A percentile compares a stretch with the other conserved stretches of the same genome.
phyloP scores from a whole-genome alignment of 2,888 invertebrate genomes.

The Macrosoma leucophasiata region DNA sequence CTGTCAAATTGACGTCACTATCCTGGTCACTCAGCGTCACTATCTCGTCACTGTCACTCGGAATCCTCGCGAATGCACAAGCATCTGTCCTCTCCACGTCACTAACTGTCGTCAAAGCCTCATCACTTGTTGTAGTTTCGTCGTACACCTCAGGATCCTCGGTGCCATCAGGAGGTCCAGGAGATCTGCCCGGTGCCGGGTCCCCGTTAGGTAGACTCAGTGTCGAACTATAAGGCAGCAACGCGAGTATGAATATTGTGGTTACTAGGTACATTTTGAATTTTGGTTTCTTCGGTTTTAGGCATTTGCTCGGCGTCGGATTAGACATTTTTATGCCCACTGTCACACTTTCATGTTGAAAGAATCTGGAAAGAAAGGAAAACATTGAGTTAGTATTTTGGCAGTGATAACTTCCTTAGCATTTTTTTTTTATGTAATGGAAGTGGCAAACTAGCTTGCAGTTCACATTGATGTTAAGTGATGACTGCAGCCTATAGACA shows the following conservation, averaged over 20 bases:
- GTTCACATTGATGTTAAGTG: no score
- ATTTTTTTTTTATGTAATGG: no score
- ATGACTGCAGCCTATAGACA: no score
- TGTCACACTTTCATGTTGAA: no score
- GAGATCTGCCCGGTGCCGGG: conserved; percentile 80
- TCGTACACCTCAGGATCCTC: conserved; percentile 38
- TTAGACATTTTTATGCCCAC: no score
- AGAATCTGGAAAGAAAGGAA: no score
- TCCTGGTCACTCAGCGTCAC: conserved; percentile 56
- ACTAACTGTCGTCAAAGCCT: conserved; percentile 37
- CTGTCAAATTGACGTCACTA: conserved; percentile 67
- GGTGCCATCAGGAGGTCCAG: conserved; percentile 71
- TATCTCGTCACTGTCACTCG: conserved; percentile 60
- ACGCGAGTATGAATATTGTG: conserved; percentile 46
- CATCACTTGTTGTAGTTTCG: conserved; percentile 42
- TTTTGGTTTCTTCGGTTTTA: conserved; percentile 30
- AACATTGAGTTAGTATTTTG: no score
- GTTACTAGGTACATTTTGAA: conserved; percentile 45
- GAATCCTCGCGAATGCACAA: conserved; percentile 59
- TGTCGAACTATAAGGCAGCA: conserved; percentile 59
- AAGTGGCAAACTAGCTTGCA: no score
- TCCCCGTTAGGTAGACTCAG: conserved; percentile 73
- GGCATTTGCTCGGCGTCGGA: no score
- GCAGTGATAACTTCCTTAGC: no score
- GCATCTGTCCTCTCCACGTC: conserved; percentile 46